Conservation (phyloP, 2,888 invertebrate species). For the Diaphora mendica region DNA sequence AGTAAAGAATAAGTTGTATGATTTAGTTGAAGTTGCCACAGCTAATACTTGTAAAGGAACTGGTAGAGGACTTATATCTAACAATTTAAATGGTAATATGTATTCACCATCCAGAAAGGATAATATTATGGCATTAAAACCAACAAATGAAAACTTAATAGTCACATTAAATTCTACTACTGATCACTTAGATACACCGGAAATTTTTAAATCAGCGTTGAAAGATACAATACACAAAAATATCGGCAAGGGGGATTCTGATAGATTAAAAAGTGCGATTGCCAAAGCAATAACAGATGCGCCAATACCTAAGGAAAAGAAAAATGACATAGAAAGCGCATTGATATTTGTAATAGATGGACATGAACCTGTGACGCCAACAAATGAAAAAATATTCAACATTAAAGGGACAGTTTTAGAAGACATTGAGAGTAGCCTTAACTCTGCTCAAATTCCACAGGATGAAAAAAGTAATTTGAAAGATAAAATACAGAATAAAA, state of each 20-base stretch:
- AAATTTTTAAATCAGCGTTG: constrained; percentile 1
- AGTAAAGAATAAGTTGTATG: background rate
- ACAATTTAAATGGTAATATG: background rate
- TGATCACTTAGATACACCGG: constrained; percentile 2
- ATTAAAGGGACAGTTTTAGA: background rate
- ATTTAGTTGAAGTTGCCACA: constrained; percentile 1
- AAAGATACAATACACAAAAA: constrained; percentile 1
- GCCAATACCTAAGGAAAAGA: background rate
- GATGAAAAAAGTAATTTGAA: background rate
- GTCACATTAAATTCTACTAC: background rate
- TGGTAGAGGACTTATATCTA: background rate
- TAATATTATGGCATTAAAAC: background rate
- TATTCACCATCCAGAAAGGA: background rate
- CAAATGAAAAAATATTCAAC: background rate
- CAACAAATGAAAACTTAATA: background rate
- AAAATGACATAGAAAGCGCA: constrained; percentile 7
- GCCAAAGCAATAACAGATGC: constrained; percentile 1
- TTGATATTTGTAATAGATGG: constrained; percentile 12
- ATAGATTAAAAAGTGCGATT: background rate
- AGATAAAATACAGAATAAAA: background rate
- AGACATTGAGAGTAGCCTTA: constrained; percentile 4
- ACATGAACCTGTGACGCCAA: background rate
- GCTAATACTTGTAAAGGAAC: no score
- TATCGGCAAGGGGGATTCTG: background rate
- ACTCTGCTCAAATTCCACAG: background rate